phyloP scores from a whole-genome alignment of 2,888 invertebrate species.

The Diabrotica balteata region DNA sequence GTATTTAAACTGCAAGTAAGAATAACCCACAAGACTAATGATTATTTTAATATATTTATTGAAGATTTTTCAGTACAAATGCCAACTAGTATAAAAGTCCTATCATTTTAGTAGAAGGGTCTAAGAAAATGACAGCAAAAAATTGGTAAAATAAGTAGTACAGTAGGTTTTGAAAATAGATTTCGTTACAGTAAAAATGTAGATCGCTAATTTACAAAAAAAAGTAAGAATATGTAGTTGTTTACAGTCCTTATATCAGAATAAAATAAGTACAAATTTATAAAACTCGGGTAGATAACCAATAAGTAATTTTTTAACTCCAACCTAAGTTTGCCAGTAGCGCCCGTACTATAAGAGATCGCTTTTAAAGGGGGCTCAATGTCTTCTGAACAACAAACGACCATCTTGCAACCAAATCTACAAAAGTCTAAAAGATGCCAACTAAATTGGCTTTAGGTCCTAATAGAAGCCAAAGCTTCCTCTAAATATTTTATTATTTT shows the following conservation, averaged over 20 bases:
- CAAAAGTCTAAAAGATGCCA: conserved; percentile 30
- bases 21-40: conserved; percentile 14
- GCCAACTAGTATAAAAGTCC: conserved; percentile 3
- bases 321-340: too few relatives aligned
- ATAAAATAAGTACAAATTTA: too few relatives aligned
- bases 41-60: conserved; percentile 10
- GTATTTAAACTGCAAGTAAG: conserved; percentile 12
- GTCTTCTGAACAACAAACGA: conserved; percentile 21
- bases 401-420: conserved; percentile 30
- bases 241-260: too few relatives aligned
- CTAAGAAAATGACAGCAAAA: background rate
- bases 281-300: too few relatives aligned
- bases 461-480: conserved; percentile 26
- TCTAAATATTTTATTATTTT: conserved; percentile 21
- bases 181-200: background rate
- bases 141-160: background rate
- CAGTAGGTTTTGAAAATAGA: background rate
- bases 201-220: background rate
- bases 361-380: conserved; percentile 17
- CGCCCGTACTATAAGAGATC: background rate
- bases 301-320: too few relatives aligned
- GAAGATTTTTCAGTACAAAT: conserved; percentile 7
- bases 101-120: background rate
- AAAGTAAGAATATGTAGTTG: too few relatives aligned
- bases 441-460: conserved; percentile 18